Base-by-base conservation (phyloP, 2,888 invertebrate species). In the Sarcophaga variegata region DNA sequence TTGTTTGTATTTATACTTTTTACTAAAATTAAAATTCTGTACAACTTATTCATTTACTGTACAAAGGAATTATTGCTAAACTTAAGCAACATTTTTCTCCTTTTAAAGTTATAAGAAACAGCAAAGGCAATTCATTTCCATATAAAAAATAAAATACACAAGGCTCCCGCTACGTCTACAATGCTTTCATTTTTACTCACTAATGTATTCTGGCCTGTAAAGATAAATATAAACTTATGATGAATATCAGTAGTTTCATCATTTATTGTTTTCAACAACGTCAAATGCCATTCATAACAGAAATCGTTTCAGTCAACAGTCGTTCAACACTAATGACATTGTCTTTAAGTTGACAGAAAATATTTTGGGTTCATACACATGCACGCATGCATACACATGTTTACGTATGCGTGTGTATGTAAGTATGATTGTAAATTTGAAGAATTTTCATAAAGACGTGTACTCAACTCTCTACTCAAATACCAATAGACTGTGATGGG, bases 271-370 rank as follows among this genome's bases (percentile, higher is more conserved):
- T 77, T 80, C 83, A 80, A 67, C 77, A 76, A 80, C 76, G 83
- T 83, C 86, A 83, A 83, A 83, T 83, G 76, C 70, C 80, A 80
- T 83, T 83, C 77, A 86, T 80, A 83, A 83, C 76, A 86, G 82
- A 83, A 86, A 83, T 83, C 67, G 67, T 76, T 83, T 83, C 76
- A 86, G 76, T 63, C 83, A 83, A 37, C 37, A 37, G 37, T 79
- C 71, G 54, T 83, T 86, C 80, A 82, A 72, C 79, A 80, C 83
- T 72, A 76, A 80, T 77, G 80, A 81, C 80, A 69, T 80, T 80
- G 83, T 82, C 64, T 80, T 45, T 71, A 45, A 59, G 25, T 75
- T 70, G 17, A 8, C 37, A 64, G 1, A 25, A 71, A 5, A 22
- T 11, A 47, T 22, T n/a, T 20, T 49, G 14, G 14, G 12, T 67